Percentiles rank a stretch among this genome's conserved stretches.
Evolutionary conservation across 2,888 invertebrate genomes (phyloP).

Genomic region (Sepiola atlantica): DNA sequence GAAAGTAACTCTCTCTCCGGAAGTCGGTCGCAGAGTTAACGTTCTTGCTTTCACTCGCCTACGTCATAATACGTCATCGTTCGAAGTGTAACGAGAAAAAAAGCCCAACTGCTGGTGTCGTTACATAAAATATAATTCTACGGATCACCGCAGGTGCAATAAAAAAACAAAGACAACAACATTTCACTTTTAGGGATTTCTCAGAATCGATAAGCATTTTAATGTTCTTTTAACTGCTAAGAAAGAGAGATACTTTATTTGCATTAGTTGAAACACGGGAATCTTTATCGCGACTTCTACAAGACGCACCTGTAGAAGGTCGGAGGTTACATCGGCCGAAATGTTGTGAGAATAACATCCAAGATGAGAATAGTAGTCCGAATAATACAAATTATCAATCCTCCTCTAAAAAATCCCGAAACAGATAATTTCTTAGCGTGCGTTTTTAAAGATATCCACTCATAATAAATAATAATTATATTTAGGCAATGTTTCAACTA

Average conservation of each 20-base stretch:
- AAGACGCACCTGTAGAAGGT: too few relatives aligned
- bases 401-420: not conserved
- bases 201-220: not conserved
- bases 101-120: not conserved
- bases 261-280: too few relatives aligned
- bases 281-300: too few relatives aligned
- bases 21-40: constrained; percentile 36
- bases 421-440: not conserved
- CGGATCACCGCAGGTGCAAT: constrained; percentile 32
- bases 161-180: not conserved
- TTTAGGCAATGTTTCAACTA: not conserved
- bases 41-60: constrained; percentile 12
- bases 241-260: too few relatives aligned
- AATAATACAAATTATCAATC: not conserved
- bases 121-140: constrained; percentile 20
- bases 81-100: not conserved
- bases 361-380: too few relatives aligned
- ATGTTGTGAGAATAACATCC: too few relatives aligned
- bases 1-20: constrained; percentile 13
- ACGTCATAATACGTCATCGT: constrained; percentile 38
- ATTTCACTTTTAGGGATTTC: not conserved
- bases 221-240: too few relatives aligned
- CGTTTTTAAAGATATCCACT: not conserved
- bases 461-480: not conserved
- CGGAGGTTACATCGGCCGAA: too few relatives aligned